Base-by-base conservation (phyloP, 2,888 invertebrate species). In the Incurvaria masculella region DNA sequence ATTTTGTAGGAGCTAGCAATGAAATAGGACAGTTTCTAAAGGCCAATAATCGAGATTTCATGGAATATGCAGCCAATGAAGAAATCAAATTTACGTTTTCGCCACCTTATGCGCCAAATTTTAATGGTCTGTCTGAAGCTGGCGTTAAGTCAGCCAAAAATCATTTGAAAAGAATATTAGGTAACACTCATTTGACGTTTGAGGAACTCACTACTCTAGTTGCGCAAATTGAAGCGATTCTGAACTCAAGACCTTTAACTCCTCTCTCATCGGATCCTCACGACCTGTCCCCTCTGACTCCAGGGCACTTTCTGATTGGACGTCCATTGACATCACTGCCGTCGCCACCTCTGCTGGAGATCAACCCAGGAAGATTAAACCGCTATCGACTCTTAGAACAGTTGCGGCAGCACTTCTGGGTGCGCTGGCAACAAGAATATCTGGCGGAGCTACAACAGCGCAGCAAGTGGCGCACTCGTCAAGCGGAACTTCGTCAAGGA, bases 291-390 rank as follows among this genome's bases (percentile, higher is more conserved):
- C 53, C 54, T 5, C 50, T 64, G 4, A 61, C 61, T 5, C 62
- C 62, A 19, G 58, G 54, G 2, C 64, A 64, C 45, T 61, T 63
- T 42, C 46, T 64, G 2, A 53, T 62, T 21, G 61, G 61, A 26
- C 45, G 52, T 16, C 41, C 58, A 4, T 46, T 57, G 1, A 53
- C 44, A 4, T 39, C 52, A 14, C 38, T 54, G 18, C 42, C 42
- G 6, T 19, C 42, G 11, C 21, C 42, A 5, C 20, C 18, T 5
- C 21, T 42, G 21, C 6, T 20, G 4, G 21, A 42, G 4, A n/a
- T 21, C 20, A 42, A 42, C 10, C 42, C 41, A 4, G 18, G 5
- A 17, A 16, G 42, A 21, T n/a, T 27, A 16, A 8, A 45, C 21
- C 19, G 54, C 1, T 57, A 52, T 53, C 53, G 57, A n/a, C 18